Evolutionary conservation across 2,797 vertebrate species (phyloP).

Genomic region (Phataginus tetradactyla): DNA sequence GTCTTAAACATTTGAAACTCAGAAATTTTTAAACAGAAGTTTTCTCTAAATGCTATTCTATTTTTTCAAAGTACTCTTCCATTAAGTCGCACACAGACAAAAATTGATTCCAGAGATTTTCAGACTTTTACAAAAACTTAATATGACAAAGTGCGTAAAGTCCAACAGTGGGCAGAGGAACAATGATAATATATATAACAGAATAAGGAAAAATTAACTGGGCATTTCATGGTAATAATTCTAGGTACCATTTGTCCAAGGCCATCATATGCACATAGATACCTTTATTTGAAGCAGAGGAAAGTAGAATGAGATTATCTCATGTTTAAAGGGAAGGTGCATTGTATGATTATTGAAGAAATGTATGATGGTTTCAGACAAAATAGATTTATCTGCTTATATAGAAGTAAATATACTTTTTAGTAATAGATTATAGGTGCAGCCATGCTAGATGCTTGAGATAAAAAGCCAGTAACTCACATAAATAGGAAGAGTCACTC

Average conservation of each 20-base stretch:
- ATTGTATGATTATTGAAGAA: constrained; percentile 12
- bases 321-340: background rate
- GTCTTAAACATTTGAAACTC: background rate
- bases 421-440: background rate
- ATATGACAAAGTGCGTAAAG: background rate
- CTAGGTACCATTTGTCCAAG: background rate
- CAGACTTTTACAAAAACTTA: background rate
- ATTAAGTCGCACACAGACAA: background rate
- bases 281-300: background rate
- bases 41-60: too few species aligned
- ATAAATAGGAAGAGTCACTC: background rate
- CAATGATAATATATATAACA: background rate
- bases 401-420: background rate
- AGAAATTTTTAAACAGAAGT: constrained; percentile 27
- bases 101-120: constrained; percentile 7
- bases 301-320: background rate
- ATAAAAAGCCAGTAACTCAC: background rate
- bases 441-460: background rate
- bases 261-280: background rate
- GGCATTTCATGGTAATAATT: background rate
- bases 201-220: background rate
- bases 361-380: background rate
- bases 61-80: constrained; percentile 33
- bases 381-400: background rate
- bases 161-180: background rate